Evolutionary conservation across 2,797 vertebrate species (phyloP), one percentile per base, ranked within the genome.

Genomic region (Chiroxiphia lanceolata): DNA sequence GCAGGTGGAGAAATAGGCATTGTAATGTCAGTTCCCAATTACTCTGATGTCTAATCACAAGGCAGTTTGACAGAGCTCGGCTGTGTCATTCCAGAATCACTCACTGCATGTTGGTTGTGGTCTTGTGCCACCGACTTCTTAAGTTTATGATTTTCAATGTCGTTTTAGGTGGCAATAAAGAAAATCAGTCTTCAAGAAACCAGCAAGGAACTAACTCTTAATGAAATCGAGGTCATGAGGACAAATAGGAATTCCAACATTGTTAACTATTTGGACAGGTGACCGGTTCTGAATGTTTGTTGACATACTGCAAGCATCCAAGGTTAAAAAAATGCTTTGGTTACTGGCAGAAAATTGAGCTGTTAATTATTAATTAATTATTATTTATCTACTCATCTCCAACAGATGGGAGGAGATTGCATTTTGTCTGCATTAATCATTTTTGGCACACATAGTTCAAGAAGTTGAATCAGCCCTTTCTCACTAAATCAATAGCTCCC

Each of bases 261-360:
- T 75, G 99, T 99, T 40, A 99, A 99, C 97, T 99, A 99, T 97
- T 98, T 99, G 98, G 99, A 99, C 98, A 99, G 99, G 99, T 99
- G 85, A 96, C 98, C 94, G n/a, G 27, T 79, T 50, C 23, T 56
- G 21, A 40, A 29, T 22, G 51, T 72, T 90, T 6, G 3, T 56
- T 89, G 63, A 31, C 12, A 3, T 45, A 15, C 18, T 60, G 18
- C 16, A 76, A 38, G 12, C 10, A 16, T 9, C 10, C 3, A n/a
- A 88, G 23, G 9, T 36, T 38, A 31, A 54, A 87, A 64, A 22
- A 31, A 4, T 1, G 3, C 33, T 61, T 70, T 68, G 40, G 19
- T 51, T 15, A 18, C 16, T 42, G 45, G 42, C 34, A 60, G 59
- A 53, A 76, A 60, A 69, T 20, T 14, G 29, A 56, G 36, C 19